Evolutionary conservation across 2,113 vertebrate species (phyloP).

Genomic region (Cyphomyrus plagiostoma): DNA sequence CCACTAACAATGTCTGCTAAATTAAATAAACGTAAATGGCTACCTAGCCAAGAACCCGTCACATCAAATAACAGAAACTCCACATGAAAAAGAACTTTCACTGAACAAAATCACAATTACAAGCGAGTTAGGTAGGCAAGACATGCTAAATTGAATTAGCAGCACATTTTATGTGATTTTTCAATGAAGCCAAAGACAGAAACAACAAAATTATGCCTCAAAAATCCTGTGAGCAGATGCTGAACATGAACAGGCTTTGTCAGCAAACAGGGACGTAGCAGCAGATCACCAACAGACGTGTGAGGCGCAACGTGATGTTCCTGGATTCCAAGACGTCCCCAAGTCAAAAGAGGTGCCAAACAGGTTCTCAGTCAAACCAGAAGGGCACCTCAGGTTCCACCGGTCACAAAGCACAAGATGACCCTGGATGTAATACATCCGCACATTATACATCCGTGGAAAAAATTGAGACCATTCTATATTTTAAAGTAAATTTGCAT

Average conservation of each 20-base stretch:
- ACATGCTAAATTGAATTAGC: not conserved
- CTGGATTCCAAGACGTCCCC: not conserved
- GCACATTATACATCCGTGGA: not conserved
- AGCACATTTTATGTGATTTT: not conserved
- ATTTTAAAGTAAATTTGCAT: too few relatives aligned
- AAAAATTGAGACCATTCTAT: too few relatives aligned
- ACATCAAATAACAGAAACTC: not conserved
- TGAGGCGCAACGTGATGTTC: not conserved
- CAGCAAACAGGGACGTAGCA: not conserved
- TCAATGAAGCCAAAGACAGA: not conserved
- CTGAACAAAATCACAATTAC: not conserved
- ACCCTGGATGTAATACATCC: not conserved
- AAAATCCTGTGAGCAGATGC: not conserved
- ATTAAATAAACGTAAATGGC: not conserved
- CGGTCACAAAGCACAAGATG: not conserved
- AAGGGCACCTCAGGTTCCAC: not conserved
- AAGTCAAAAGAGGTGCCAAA: not conserved
- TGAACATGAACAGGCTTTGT: not conserved
- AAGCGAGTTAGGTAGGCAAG: not conserved
- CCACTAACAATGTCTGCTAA: not conserved
- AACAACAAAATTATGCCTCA: not conserved
- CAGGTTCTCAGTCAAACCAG: not conserved
- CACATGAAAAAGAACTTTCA: not conserved
- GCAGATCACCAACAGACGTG: not conserved
- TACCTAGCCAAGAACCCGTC: not conserved